Evolutionary conservation across 2,113 vertebrate genomes (phyloP), one percentile per base, ranked within the genome.

Genomic region (Anguilla rostrata): DNA sequence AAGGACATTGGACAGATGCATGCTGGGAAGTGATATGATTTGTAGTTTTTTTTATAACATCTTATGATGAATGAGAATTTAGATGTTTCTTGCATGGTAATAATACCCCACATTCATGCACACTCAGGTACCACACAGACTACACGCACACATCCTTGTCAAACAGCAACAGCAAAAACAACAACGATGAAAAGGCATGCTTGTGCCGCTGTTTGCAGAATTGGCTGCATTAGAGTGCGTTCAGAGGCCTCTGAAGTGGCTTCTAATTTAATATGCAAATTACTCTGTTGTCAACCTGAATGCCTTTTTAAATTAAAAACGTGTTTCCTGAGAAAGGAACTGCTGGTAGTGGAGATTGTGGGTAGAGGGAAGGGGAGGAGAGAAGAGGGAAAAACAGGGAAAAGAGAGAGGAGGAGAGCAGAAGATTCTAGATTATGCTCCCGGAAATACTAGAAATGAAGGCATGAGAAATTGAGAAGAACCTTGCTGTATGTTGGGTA

Each of bases 221-320:
- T 87, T 89, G 91, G 71, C 88, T 87, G 87, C 84, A 90, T 89
- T 92, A 91, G 91, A 75, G 86, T 89, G 90, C 84, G 56, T 90
- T 91, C 87, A 90, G 87, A 91, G 92, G 89, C 53, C 41, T 34
- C 91, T 88, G 92, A 93, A 93, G 91, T 93, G 90, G 92, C 91
- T 92, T 93, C 93, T 94, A 93, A 94, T 95, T 94, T 94, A 94
- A 94, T 94, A 95, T 95, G 93, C 93, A 94, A 95, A 94, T 94
- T 88, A 91, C 91, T 92, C 88, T 91, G 92, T 92, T 93, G 93
- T 92, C 92, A 94, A 90, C 94, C 91, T 89, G 90, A 94, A 92
- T 88, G 90, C 84, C 81, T 93, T 78, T 87, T 92, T 94, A 93
- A 92, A 93, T 94, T 93, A 92, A 95, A 93, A 92, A 89, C 85